Evolutionary conservation across 2,113 vertebrate genomes (phyloP).

Genomic region (Sardina pilchardus): DNA sequence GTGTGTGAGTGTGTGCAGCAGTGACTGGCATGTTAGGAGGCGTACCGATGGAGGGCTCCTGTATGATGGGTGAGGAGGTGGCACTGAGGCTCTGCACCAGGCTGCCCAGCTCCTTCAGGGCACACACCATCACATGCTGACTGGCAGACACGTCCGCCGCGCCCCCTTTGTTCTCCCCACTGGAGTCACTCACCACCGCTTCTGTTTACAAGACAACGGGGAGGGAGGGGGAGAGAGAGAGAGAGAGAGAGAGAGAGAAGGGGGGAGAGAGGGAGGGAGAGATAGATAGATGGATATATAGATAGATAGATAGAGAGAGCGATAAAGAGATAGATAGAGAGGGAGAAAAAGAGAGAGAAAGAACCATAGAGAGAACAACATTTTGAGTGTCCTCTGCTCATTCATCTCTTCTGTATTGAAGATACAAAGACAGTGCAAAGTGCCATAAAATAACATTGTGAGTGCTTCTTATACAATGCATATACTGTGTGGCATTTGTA

Average conservation of each 20-base stretch:
- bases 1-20: neutral
- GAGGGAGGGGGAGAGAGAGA: neutral
- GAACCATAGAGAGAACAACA: neutral
- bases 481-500: neutral
- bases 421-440: neutral
- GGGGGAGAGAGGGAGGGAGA: neutral
- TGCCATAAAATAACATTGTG: neutral
- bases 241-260: neutral
- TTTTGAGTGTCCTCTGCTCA: neutral
- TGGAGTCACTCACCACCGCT: slow-evolving; percentile 91
- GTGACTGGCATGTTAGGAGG: neutral
- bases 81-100: slow-evolving; percentile 95
- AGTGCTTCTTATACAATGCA: neutral
- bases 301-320: neutral
- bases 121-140: slow-evolving; percentile 98
- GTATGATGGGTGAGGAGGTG: slow-evolving; percentile 93
- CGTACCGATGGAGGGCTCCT: slow-evolving; percentile 92
- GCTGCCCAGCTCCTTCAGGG: slow-evolving; percentile 93
- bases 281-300: too few species aligned
- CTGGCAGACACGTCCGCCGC: slow-evolving; percentile 92
- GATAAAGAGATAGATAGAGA: neutral
- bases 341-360: neutral
- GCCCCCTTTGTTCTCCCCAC: slow-evolving; percentile 90
- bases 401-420: neutral
- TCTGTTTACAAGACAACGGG: slow-evolving; percentile 71